A percentile compares a stretch with the other conserved stretches of the same genome.
phyloP scores from a whole-genome alignment of 2,797 vertebrate species.

The Hydrolagus colliei region DNA sequence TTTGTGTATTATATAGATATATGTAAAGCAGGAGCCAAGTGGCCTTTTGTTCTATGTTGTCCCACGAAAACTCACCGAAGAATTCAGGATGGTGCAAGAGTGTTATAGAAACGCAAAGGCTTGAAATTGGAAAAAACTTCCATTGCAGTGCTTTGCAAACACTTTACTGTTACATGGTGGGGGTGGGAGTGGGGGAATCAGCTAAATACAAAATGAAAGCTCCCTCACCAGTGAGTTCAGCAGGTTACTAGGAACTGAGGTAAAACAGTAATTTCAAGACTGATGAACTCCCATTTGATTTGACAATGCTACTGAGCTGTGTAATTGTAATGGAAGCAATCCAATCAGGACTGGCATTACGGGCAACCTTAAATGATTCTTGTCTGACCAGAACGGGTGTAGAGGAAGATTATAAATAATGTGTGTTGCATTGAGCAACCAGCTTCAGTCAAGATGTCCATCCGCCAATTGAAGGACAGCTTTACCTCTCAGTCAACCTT shows the following conservation, averaged over 20 bases:
- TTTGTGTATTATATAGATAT: no score
- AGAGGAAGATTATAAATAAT: constrained; percentile 57
- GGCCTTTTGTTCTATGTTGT: not conserved
- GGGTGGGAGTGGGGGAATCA: no score
- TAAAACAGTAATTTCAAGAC: constrained; percentile 55
- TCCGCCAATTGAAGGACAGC: constrained; percentile 52
- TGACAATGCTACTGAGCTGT: constrained; percentile 68
- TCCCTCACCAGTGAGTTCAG: not conserved
- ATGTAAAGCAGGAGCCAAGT: no score
- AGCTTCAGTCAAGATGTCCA: constrained; percentile 41
- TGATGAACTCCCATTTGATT: constrained; percentile 62
- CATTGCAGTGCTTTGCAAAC: not conserved
- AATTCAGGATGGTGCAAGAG: not conserved
- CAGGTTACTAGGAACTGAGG: constrained; percentile 38
- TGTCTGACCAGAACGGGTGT: constrained; percentile 54
- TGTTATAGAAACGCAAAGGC: not conserved
- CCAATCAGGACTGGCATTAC: constrained; percentile 65
- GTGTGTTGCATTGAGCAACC: constrained; percentile 63
- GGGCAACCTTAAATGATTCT: constrained; percentile 61
- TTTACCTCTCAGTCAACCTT: constrained; percentile 46
- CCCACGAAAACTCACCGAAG: not conserved
- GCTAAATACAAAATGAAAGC: constrained; percentile 28
- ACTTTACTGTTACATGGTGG: not conserved
- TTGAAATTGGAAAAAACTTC: not conserved
- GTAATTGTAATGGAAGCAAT: constrained; percentile 84